Base-by-base conservation (phyloP, 2,797 vertebrate genomes). In the Hipposideros larvatus region DNA sequence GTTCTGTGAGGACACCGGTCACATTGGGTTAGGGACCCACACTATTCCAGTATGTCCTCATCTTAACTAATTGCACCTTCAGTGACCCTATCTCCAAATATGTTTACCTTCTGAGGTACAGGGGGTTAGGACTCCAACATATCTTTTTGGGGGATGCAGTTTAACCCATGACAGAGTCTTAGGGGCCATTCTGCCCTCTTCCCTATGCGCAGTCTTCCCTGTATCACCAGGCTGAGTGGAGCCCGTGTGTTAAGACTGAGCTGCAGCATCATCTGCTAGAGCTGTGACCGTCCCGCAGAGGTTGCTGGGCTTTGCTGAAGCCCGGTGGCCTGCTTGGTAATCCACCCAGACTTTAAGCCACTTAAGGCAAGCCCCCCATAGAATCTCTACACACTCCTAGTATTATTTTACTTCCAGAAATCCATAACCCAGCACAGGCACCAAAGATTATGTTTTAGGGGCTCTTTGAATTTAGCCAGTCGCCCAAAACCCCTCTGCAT, bases 221-320 rank as follows among this genome's bases (percentile, higher is more conserved):
- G 24, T 51, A 26, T 43, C 6, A 2, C 14, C 37, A 51, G 46
- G 63, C 82, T 6, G 16, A 63, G 37, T 8, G 15, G 41, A 80
- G 11, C 34, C 28, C 14, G 0, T 16, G 6, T 13, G 19, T 31
- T 63, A 63, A 15, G 53, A 43, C 10, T 22, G 57, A 48, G 4
- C 4, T 71, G 3, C 31, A 11, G 7, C 51, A 7, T 68, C n/a
- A 24, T 0, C 1, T 21, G 2, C n/a, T 73, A 13, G 15, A 26
- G 11, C 59, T 8, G 59, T 22, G 34, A 53, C n/a, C 31, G n/a
- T 41, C 7, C 11, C 9, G 73, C 16, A 0, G 11, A 43, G 65
- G 26, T 31, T 0, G 18, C 41, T 15, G 18, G 26, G 3, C 7
- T 63, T 68, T n/a, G 21, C 78, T 34, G 21, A 87, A 28, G 28